Conservation (phyloP, 2,888 invertebrate species). For the Xanthorhoe spadicearia region DNA sequence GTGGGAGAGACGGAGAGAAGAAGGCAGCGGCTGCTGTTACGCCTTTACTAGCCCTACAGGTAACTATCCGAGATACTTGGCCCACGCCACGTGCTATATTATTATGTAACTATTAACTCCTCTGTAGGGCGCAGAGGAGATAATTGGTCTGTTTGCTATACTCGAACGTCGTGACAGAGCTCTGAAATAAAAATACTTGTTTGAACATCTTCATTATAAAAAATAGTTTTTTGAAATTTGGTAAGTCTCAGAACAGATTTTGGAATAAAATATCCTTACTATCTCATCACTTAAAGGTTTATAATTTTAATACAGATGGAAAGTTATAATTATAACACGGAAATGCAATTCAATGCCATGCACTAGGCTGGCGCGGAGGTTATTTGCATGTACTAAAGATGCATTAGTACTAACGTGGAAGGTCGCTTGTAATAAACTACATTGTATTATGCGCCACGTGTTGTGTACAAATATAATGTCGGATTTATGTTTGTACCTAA, state of each 20-base stretch:
- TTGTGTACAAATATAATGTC: neutral
- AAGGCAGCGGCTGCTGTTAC: slow-evolving; percentile 92
- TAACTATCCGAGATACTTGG: slow-evolving; percentile 86
- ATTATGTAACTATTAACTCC: neutral
- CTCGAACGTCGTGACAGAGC: neutral
- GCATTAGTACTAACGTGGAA: neutral
- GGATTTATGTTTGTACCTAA: neutral
- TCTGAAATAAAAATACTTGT: no score
- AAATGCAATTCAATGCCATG: slow-evolving; percentile 13
- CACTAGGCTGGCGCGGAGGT: neutral
- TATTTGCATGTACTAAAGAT: slow-evolving; percentile 12
- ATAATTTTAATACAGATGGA: neutral
- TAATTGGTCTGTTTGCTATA: neutral
- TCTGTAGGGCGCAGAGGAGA: neutral
- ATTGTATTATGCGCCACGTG: neutral
- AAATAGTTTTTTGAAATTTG: no score
- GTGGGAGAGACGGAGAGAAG: slow-evolving; percentile 93
- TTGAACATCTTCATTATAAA: no score
- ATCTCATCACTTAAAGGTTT: neutral
- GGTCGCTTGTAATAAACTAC: slow-evolving; percentile 13
- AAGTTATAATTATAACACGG: neutral
- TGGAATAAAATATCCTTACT: no score
- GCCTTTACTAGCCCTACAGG: slow-evolving; percentile 92
- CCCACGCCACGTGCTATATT: neutral
- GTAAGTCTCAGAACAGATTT: no score